phyloP scores from a whole-genome alignment of 2,888 invertebrate species.

The Papilio demoleus region DNA sequence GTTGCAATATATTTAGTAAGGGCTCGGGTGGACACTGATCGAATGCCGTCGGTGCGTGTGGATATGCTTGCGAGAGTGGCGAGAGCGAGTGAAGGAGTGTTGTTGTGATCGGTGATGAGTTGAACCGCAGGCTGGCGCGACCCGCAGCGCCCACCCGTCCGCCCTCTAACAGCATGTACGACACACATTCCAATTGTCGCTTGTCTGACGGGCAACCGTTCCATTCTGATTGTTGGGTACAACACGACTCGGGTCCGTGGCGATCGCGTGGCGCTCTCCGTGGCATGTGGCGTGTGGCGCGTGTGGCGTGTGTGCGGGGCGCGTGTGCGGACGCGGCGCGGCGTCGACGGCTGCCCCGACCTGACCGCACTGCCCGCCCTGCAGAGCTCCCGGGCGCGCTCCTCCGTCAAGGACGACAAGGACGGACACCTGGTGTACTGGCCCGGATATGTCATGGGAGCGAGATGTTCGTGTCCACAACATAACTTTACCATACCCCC shows the following conservation, averaged over 20 bases:
- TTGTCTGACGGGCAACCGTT: constrained; percentile 85
- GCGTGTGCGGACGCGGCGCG: constrained; percentile 52
- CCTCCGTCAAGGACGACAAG: constrained; percentile 99
- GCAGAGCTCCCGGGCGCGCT: constrained; percentile 92
- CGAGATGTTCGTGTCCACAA: constrained; percentile 98
- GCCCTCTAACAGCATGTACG: constrained; percentile 82
- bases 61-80: constrained; percentile 50
- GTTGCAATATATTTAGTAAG: constrained; percentile 45
- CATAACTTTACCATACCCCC: constrained; percentile 67
- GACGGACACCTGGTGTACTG: constrained; percentile 99
- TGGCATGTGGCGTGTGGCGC: constrained; percentile 65
- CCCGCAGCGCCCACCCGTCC: constrained; percentile 71
- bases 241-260: constrained; percentile 84
- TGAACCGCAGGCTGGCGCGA: constrained; percentile 56
- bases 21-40: constrained; percentile 77
- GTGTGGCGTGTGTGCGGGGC: constrained; percentile 50
- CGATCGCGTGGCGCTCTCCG: constrained; percentile 81
- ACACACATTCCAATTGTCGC: constrained; percentile 82
- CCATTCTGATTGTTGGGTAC: constrained; percentile 85
- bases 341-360: constrained; percentile 45
- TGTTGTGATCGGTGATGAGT: constrained; percentile 41
- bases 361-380: constrained; percentile 54
- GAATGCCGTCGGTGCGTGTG: constrained; percentile 56
- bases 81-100: constrained; percentile 19
- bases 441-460: constrained; percentile 99